Evolutionary conservation across 1,140 invertebrate genomes (phyloP), one percentile per base, ranked within the genome.

Genomic region (Bombus waltoni): DNA sequence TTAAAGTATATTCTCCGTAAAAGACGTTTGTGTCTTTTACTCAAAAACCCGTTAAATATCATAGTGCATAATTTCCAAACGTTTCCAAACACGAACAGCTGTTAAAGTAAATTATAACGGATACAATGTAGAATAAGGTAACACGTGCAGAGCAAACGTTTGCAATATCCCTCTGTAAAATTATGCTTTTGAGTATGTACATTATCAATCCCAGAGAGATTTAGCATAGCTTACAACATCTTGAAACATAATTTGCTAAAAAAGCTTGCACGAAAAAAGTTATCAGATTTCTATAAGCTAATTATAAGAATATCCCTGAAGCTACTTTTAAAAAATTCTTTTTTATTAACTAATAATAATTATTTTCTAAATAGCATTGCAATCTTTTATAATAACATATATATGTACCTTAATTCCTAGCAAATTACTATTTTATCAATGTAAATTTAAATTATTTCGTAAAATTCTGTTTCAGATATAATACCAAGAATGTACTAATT

Each of bases 141-240:
- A 62, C 42, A 38, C 32, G 42, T 79, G 77, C 35, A 53, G 68
- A 28, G 13, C 6, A 38, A 47, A 79, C 35, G 77, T n/a, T 79
- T 47, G 42, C 25, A 79, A 22, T 53, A 47, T 78, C n/a, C n/a
- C 35, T 66, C 10, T 9, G 13, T n/a, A 40, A 78, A 32, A 78
- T 79, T 65, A 38, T 25, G 32, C 62, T 25, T 47, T 38, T 68
- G 25, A 79, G 66, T 79, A 68, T 79, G 42, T 42, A 68, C 44
- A 28, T 10, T n/a, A 57, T 78, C 65, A 18, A 11, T 38, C 3
- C 4, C 13, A 32, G 11, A 32, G 32, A 40, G n/a, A 59, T 59
- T 59, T 53, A 15, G 8, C 1, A 35, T 28, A 22, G 44, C 72
- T 35, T 22, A 42, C 15, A 35, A 74, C 35, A 74, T 22, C 13